Base-by-base conservation (phyloP, 2,888 invertebrate genomes). In the Nomada ruficornis region DNA sequence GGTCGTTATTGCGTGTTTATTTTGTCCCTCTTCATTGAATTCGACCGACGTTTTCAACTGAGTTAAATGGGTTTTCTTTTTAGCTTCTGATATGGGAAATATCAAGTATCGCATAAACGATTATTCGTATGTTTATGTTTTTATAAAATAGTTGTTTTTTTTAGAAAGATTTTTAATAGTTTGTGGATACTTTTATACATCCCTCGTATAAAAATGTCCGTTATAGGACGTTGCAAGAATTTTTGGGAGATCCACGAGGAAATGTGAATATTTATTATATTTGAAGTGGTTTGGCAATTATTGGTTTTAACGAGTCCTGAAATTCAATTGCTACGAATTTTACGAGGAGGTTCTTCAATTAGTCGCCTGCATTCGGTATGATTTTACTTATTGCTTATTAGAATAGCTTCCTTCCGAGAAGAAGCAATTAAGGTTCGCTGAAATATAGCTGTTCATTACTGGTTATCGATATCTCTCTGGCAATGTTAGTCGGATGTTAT, bases 371-470 rank as follows among this genome's bases (percentile, higher is more conserved):
- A 20, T 71, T 7, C 36, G 7, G 9, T 2, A 15, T 26, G 20
- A 13, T 65, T 67, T 60, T 63, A 55, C 47, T 50, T 57, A 63
- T 62, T 50, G 29, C 47, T 77, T 23, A 36, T 68, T 67, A 50
- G 11, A 20, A n/a, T 42, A 42, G 36, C 50, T 29, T 29, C 23
- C 29, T 65, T 9, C n/a, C 4, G 52, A n/a, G 44, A 64, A 50
- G 63, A 15, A 64, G 63, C 57, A 63, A 23, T 55, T 63, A 54
- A 47, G 23, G 13, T 42, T n/a, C 29, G 13, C 15, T 10, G 42
- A 26, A 73, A 44, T 47, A 62, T 62, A 20, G 23, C 4, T 47
- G 55, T 76, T 70, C 62, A 47, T 64, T 50, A 57, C 23, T 29
- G 13, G n/a, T 2, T 47, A 55, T 57, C 76, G 23, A 26, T 63